Evolutionary conservation across 2,888 invertebrate genomes (phyloP).

Genomic region (Smittia sp.): DNA sequence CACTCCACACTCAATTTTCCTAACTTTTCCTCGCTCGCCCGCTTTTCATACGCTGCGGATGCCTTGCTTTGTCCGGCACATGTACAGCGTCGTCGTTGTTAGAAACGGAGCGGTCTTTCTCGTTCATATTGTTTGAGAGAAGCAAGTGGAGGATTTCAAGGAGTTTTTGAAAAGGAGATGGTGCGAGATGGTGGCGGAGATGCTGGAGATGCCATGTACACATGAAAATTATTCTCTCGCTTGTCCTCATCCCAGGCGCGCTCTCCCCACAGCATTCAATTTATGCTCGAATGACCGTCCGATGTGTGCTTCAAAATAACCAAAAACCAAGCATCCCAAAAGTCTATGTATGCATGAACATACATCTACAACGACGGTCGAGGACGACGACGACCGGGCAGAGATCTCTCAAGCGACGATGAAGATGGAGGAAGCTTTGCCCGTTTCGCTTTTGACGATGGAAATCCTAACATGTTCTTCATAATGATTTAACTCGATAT

Average conservation of each 20-base stretch:
- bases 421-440: conserved; percentile 2
- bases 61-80: conserved; percentile 38
- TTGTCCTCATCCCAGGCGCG: neutral
- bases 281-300: conserved; percentile 41
- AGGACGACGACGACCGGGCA: neutral
- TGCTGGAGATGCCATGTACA: conserved; percentile 21
- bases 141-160: conserved; percentile 30
- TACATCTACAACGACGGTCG: conserved; percentile 1
- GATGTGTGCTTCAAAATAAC: conserved; percentile 30
- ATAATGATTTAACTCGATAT: conserved; percentile 1
- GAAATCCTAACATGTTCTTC: neutral
- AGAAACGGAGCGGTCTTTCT: conserved; percentile 38
- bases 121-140: conserved; percentile 28
- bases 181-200: neutral
- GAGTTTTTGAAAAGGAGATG: conserved; percentile 32
- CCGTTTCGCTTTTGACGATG: neutral
- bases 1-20: neutral
- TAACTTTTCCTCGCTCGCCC: conserved; percentile 6
- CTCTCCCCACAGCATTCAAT: conserved; percentile 29
- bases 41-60: conserved; percentile 33
- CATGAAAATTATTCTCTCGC: conserved; percentile 36
- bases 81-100: conserved; percentile 40
- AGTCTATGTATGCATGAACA: conserved; percentile 20
- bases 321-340: conserved; percentile 30
- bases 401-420: neutral